Evolutionary conservation across 2,888 invertebrate genomes (phyloP).

Genomic region (Pollenia griseotomentosa): DNA sequence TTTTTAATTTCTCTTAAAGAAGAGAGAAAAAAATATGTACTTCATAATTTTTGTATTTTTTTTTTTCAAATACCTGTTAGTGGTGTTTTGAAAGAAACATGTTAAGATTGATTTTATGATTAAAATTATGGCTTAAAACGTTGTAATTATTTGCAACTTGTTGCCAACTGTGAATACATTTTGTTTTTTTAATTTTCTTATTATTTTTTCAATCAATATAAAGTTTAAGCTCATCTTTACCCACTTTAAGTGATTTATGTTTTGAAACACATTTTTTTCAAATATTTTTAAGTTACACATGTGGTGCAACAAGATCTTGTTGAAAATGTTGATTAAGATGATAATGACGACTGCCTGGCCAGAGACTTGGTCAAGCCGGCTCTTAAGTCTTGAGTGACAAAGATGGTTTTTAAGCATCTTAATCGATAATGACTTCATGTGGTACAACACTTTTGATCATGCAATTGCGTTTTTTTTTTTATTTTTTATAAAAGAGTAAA

Average conservation of each 20-base stretch:
- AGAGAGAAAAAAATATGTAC: background rate
- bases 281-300: constrained; percentile 32
- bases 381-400: constrained; percentile 61
- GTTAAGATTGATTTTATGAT: constrained; percentile 64
- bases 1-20: background rate
- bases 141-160: constrained; percentile 55
- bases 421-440: constrained; percentile 61
- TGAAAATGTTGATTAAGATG: constrained; percentile 29
- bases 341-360: constrained; percentile 28
- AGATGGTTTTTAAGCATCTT: constrained; percentile 45
- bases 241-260: constrained; percentile 76
- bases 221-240: constrained; percentile 82
- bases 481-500: constrained; percentile 46
- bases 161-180: constrained; percentile 49
- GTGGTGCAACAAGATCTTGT: constrained; percentile 22
- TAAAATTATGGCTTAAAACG: constrained; percentile 56
- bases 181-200: constrained; percentile 3
- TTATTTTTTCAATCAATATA: constrained; percentile 63
- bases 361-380: background rate
- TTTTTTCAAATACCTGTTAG: constrained; percentile 36
- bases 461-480: constrained; percentile 9
- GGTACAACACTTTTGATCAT: constrained; percentile 15
- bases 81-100: constrained; percentile 35
- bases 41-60: constrained; percentile 23
- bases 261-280: constrained; percentile 36